Evolutionary conservation across 2,888 invertebrate genomes (phyloP), one percentile per base, ranked within the genome.

Genomic region (Andrena bucephala): DNA sequence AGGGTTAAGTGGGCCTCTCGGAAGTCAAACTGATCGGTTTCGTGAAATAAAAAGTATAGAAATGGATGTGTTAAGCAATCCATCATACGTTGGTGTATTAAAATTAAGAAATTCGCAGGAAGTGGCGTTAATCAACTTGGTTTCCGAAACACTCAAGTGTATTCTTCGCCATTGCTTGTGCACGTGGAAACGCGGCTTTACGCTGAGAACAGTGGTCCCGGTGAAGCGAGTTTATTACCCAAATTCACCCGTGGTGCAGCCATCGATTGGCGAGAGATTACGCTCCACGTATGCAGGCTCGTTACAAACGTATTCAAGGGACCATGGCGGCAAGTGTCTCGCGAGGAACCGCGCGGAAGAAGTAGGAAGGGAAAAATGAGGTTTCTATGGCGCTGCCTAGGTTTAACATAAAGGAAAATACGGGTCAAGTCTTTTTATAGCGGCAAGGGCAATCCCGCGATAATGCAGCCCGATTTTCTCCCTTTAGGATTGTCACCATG

Each of bases 391-490:
- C 71, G 60, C 31, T 80, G 80, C 8, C 24, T 60, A 73, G 73
- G 48, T 65, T 76, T 70, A 67, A 75, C 69, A 66, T 42, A 48
- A 62, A 74, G 52, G 60, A 84, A 67, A 75, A 84, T 77, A 81
- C 71, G 71, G 84, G 81, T 84, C 85, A 81, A 81, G 84, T 68
- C 69, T 80, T 84, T 84, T 85, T 77, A 85, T 77, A 84, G 66
- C 50, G 27, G 65, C 85, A 77, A 84, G 84, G 66, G 74, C 72
- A 85, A 84, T 85, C 74, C 57, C 36, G 57, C 60, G 77, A 81
- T 85, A 85, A 85, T 85, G 75, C 75, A 85, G 63, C 77, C 69
- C 75, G 81, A 81, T 81, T 78, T 68, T 72, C 72, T 71, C 84
- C 69, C 75, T 78, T 72, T 62, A 73, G 77, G 83, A 83, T 79